phyloP scores from a whole-genome alignment of 2,113 vertebrate genomes.

The Calyptomena viridis region DNA sequence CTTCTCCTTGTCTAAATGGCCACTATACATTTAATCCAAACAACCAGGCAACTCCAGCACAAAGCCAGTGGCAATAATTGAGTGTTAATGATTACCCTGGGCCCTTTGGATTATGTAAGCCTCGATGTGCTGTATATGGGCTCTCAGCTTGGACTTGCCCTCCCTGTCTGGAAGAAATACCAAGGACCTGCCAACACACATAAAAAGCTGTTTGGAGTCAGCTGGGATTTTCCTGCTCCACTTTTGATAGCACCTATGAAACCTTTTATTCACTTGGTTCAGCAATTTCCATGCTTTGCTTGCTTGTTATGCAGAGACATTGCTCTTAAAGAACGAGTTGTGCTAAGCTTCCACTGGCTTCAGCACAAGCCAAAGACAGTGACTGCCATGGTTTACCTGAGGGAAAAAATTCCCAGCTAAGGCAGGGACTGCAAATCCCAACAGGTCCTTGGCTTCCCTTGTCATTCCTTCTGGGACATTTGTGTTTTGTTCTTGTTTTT shows the following conservation, averaged over 20 bases:
- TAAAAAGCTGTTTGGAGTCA: constrained; percentile 1
- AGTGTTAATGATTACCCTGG: constrained; percentile 65
- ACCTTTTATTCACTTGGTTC: not conserved
- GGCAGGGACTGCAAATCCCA: not conserved
- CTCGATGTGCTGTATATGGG: not conserved
- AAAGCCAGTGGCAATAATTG: constrained; percentile 28
- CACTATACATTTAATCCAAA: constrained; percentile 56
- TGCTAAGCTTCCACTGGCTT: not conserved
- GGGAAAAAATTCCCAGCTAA: not conserved
- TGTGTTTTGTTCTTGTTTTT: not conserved
- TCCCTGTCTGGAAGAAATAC: not conserved
- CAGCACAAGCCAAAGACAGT: not conserved
- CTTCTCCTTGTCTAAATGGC: not conserved
- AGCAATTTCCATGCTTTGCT: not conserved
- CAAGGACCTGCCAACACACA: constrained; percentile 38
- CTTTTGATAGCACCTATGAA: constrained; percentile 48
- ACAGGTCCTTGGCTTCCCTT: not conserved
- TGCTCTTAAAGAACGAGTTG: not conserved
- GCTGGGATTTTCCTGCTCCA: constrained; percentile 22
- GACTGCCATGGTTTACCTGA: not conserved
- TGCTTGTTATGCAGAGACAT: not conserved
- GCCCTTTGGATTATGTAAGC: constrained; percentile 59
- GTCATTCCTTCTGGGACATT: not conserved
- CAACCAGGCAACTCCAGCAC: constrained; percentile 64
- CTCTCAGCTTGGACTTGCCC: not conserved